Evolutionary conservation across 1,140 invertebrate species (phyloP), one percentile per base, ranked within the genome.

Genomic region (Halotydeus destructor): DNA sequence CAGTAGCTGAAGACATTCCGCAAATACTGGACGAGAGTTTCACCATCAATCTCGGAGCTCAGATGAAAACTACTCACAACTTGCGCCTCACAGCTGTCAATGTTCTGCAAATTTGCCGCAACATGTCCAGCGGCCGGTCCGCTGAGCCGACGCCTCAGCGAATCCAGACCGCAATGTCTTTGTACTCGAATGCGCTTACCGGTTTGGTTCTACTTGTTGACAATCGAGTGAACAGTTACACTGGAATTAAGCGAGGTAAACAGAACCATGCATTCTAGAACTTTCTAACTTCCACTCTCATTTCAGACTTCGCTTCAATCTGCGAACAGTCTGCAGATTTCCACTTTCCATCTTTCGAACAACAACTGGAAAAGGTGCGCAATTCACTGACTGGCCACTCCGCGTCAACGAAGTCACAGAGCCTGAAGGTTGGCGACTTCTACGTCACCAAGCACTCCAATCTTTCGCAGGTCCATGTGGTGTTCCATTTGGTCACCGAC

Each of bases 1-100:
- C n/a, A n/a, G n/a, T n/a, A 33, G 26, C 25, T 9, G 40, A 8
- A 16, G n/a, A 9, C 19, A n/a, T 27, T 33, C 5, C 5, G n/a
- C 9, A 9, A 9, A n/a, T 21, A 3, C 12, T 82, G 52, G 84
- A 93, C 63, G 86, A 94, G 65, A 93, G 86, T 63, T 94, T 94
- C 57, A 96, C 86, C 12, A 93, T 94, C 52, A 85, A 94, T 65
- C 65, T 94, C 42, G 64, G 65, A 41, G 85, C 86, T 2, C 91
- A 98, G 63, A 71, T 97, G 62, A 98, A 98, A 63, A 85, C 93
- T 55, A 96, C 88, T 68, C 88, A 98, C 60, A 98, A 98, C 62
- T 76, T 96, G 49, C 67, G 89, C 38, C 74, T 98, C 41, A 63
- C 94, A 5, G 78, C 80, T 47, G 75, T 75, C 9, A 74, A 88